phyloP scores from a whole-genome alignment of 2,113 vertebrate genomes.

The Labeo rohita region DNA sequence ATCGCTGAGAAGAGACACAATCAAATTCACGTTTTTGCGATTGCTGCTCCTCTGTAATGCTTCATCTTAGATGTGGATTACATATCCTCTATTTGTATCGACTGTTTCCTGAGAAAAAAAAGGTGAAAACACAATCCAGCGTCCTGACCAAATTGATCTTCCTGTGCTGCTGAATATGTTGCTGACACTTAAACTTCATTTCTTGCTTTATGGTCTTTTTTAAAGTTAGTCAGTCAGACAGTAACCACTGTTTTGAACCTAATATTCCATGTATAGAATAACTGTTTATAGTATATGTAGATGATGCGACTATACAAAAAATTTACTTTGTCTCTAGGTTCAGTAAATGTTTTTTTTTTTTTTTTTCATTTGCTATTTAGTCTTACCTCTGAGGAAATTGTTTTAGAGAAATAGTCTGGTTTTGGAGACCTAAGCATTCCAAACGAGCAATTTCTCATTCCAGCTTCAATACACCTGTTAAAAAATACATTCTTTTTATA shows the following conservation, averaged over 20 bases:
- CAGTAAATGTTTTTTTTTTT: too few species aligned
- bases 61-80: conserved; percentile 58
- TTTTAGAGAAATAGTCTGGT: neutral
- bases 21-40: conserved; percentile 42
- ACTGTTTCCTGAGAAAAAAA: conserved; percentile 17
- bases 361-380: too few species aligned
- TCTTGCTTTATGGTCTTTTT: neutral
- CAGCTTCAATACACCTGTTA: neutral
- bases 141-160: neutral
- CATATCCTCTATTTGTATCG: neutral
- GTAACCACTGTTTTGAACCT: neutral
- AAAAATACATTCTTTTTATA: neutral
- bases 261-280: too few species aligned
- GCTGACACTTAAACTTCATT: neutral
- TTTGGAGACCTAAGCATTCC: accelerated
- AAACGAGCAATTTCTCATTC: neutral
- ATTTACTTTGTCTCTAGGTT: too few species aligned
- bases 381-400: neutral
- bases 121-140: neutral
- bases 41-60: conserved; percentile 57
- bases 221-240: neutral
- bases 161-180: neutral
- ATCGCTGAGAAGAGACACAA: conserved; percentile 60
- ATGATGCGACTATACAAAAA: too few species aligned
- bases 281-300: too few species aligned